Evolutionary conservation across 1,140 invertebrate genomes (phyloP), one percentile per base, ranked within the genome.

Genomic region (Drosophila mayri): DNA sequence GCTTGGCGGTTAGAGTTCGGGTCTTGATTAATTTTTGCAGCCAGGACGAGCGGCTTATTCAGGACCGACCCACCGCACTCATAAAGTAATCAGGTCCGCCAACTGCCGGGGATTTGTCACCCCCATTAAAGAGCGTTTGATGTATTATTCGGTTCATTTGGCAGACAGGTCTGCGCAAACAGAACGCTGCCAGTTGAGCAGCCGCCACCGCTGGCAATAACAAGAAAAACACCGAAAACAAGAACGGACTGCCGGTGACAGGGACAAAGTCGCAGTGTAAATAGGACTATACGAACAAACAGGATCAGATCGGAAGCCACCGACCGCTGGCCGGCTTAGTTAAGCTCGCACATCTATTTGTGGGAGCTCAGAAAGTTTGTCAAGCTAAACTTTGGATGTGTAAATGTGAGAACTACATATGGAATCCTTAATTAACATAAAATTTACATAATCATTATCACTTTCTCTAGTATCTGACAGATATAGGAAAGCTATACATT

Each of bases 121-220:
- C 91, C 91, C 85, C 78, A 86, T 79, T 92, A 78, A 90, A 81
- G 79, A 86, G 80, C 83, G 87, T 92, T 92, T 92, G 91, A 92
- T 92, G 91, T 92, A 92, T 92, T 92, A 92, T 90, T 86, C 82
- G 91, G 75, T 92, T 92, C 91, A 92, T 92, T 92, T 92, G 91
- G 75, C 83, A 79, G 91, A 92, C 91, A 92, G 91, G 91, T 92
- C 91, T 90, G 78, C 74, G 83, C 85, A 92, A 92, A 92, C 83
- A 91, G 91, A 80, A 75, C 79, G 61, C 71, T 46, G 72, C 73
- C 80, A 63, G 63, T 76, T 55, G 59, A 80, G 67, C 63, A 59
- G 55, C 55, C 65, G 59, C 60, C 54, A 77, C 50, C 59, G 49
- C 49, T 61, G 43, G 44, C 43, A 75, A 44, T 49, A 73, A 68